These are phyloP conservation scores for Drosophila tristis DNA, from an alignment of 1,140 invertebrate genomes.

Conservation along the genomic window DNA sequence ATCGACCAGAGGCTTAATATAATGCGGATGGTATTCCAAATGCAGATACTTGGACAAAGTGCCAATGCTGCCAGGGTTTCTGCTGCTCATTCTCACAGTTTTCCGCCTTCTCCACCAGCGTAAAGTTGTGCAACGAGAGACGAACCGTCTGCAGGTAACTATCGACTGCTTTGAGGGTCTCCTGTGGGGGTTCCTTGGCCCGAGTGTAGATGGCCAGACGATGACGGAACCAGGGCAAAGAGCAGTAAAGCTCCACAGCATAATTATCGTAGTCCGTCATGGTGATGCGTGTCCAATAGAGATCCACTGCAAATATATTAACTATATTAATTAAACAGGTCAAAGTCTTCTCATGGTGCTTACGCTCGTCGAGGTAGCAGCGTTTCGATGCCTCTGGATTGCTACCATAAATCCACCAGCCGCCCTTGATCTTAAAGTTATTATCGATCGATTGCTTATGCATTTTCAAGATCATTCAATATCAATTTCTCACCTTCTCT, in stretches of 20 bases:
- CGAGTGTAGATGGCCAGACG: slow-evolving; percentile 59
- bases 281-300: slow-evolving; percentile 64
- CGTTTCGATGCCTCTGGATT: slow-evolving; percentile 11
- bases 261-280: slow-evolving; percentile 47
- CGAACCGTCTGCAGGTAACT: slow-evolving; percentile 36
- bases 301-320: slow-evolving; percentile 37
- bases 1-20: slow-evolving; percentile 52
- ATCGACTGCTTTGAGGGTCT: slow-evolving; percentile 7
- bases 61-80: slow-evolving; percentile 43
- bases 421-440: slow-evolving; percentile 47
- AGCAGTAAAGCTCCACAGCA: slow-evolving; percentile 61
- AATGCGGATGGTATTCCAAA: slow-evolving; percentile 57
- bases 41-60: slow-evolving; percentile 51
- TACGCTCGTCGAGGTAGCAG: slow-evolving; percentile 47
- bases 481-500: slow-evolving; percentile 37
- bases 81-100: slow-evolving; percentile 16
- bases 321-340: background rate
- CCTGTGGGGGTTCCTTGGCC: background rate
- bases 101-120: slow-evolving; percentile 10
- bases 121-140: slow-evolving; percentile 12
- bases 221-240: slow-evolving; percentile 59
- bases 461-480: slow-evolving; percentile 21
- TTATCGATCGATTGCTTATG: background rate
- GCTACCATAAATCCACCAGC: slow-evolving; percentile 61
- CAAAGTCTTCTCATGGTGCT: slow-evolving; percentile 11